Evolutionary conservation across 2,888 invertebrate genomes (phyloP).

Genomic region (Spisula subtruncata): DNA sequence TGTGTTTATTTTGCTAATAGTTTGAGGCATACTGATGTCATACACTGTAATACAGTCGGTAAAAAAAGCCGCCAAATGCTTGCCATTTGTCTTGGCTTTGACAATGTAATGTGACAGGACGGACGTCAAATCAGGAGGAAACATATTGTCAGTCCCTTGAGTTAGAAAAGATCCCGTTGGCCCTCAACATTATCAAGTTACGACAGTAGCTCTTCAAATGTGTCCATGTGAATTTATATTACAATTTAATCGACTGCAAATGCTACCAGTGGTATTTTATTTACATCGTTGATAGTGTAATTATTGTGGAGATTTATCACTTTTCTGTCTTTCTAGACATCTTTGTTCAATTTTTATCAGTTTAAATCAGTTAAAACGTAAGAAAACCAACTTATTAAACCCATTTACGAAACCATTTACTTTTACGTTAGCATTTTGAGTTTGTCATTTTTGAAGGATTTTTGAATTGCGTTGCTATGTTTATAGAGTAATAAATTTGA

Average conservation of each 20-base stretch:
- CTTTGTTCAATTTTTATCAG: slow-evolving; percentile 23
- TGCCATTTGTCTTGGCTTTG: slow-evolving; percentile 44
- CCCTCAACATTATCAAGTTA: slow-evolving; percentile 64
- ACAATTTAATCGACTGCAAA: slow-evolving; percentile 58
- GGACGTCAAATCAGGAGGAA: slow-evolving; percentile 39
- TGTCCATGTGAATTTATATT: slow-evolving; percentile 66
- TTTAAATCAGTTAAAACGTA: not conserved
- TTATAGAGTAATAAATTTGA: not conserved
- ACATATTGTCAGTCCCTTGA: slow-evolving; percentile 49
- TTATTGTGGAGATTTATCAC: slow-evolving; percentile 35
- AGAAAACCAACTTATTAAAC: slow-evolving; percentile 21
- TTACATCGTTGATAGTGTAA: slow-evolving; percentile 51
- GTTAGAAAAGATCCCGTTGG: slow-evolving; percentile 53
- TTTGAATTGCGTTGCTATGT: slow-evolving; percentile 10
- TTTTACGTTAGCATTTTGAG: not conserved
- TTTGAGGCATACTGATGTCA: slow-evolving; percentile 64
- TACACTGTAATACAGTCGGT: slow-evolving; percentile 32
- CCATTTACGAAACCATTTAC: slow-evolving; percentile 19
- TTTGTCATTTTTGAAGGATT: slow-evolving; percentile 8
- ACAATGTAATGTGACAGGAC: slow-evolving; percentile 60
- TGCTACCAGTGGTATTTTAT: slow-evolving; percentile 53
- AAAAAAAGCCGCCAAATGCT: slow-evolving; percentile 30
- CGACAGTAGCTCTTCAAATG: slow-evolving; percentile 54
- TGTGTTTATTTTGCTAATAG: slow-evolving; percentile 58
- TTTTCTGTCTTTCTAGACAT: slow-evolving; percentile 7